phyloP scores from a whole-genome alignment of 1,140 invertebrate species.

The Trachymyrmex septentrionalis region DNA sequence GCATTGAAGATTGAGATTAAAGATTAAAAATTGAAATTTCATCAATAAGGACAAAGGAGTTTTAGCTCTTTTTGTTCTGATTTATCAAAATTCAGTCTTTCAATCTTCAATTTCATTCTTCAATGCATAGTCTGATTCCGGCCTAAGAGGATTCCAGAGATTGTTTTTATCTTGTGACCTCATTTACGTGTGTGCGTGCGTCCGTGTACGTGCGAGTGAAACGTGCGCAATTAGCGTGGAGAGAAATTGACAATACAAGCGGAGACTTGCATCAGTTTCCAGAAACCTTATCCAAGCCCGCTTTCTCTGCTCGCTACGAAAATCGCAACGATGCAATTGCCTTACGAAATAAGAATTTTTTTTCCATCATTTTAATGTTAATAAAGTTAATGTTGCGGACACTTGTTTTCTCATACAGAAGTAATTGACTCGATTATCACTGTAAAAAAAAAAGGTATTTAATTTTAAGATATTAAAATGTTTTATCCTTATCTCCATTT shows the following conservation, averaged over 20 bases:
- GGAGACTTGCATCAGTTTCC: neutral
- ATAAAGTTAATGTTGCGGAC: neutral
- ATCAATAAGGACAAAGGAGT: too few species aligned
- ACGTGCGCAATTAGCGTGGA: neutral
- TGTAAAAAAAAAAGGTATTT: too few species aligned
- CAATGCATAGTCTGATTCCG: too few species aligned
- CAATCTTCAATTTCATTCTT: too few species aligned
- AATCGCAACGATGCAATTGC: neutral
- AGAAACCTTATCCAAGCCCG: neutral
- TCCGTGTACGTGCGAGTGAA: neutral
- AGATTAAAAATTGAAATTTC: too few species aligned
- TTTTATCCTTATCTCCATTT: too few species aligned
- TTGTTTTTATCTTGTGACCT: neutral
- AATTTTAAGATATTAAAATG: too few species aligned
- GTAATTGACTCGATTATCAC: neutral
- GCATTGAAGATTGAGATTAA: too few species aligned
- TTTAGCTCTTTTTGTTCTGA: too few species aligned
- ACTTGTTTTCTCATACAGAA: neutral
- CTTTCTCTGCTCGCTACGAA: neutral
- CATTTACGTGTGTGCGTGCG: neutral
- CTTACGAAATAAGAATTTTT: neutral
- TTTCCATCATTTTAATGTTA: neutral
- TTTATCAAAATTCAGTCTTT: too few species aligned
- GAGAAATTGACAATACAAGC: neutral
- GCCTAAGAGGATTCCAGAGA: too few species aligned